phyloP scores from a whole-genome alignment of 2,113 vertebrate species.

The Aspidoscelis tigris region DNA sequence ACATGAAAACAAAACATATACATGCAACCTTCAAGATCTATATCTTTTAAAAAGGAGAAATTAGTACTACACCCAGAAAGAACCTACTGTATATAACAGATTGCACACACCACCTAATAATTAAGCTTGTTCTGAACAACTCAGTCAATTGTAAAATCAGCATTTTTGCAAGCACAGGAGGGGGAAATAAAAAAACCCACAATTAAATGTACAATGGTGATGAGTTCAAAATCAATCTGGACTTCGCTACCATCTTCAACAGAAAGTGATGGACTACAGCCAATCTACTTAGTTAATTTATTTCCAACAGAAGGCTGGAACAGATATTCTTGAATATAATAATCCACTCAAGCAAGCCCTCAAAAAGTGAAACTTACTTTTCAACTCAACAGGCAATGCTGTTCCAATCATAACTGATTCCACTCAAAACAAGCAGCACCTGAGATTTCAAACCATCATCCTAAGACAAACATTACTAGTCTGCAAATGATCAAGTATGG shows the following conservation, averaged over 20 bases:
- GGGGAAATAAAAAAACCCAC: slow-evolving; percentile 30
- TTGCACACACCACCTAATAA: slow-evolving; percentile 55
- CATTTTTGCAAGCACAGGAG: neutral
- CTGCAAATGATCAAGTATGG: slow-evolving; percentile 11
- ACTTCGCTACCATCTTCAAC: neutral
- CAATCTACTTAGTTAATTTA: slow-evolving; percentile 15
- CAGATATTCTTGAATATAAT: slow-evolving; percentile 18
- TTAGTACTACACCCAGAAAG: too few species aligned
- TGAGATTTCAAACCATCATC: slow-evolving; percentile 24
- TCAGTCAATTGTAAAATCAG: slow-evolving; percentile 2
- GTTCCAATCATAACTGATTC: slow-evolving; percentile 21
- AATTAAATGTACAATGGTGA: neutral
- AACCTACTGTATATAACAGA: neutral
- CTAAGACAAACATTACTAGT: neutral
- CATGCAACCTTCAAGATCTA: too few species aligned
- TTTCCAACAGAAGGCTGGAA: slow-evolving; percentile 11
- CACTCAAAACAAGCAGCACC: neutral
- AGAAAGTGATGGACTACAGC: neutral
- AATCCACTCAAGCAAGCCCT: neutral
- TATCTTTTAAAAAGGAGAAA: too few species aligned
- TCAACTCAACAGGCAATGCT: slow-evolving; percentile 4
- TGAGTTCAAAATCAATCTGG: neutral
- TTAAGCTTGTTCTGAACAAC: slow-evolving; percentile 35
- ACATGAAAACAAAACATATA: too few species aligned
- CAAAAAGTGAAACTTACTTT: slow-evolving; percentile 39